Evolutionary conservation across 2,797 vertebrate species (phyloP).

Genomic region (Alca torda): DNA sequence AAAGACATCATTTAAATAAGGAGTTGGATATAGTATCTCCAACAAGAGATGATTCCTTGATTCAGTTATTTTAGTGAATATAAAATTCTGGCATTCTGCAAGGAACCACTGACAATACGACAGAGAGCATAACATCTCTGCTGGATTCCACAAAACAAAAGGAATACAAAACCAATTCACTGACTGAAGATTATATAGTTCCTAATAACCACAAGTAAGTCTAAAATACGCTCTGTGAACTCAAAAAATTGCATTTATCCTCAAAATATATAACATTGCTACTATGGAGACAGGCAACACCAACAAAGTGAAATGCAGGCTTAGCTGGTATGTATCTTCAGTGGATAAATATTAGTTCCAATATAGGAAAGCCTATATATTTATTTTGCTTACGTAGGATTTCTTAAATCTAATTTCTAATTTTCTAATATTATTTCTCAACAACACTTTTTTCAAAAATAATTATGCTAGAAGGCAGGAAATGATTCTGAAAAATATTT

Average conservation of each 20-base stretch:
- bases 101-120: background rate
- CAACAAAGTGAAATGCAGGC: background rate
- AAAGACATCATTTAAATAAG: background rate
- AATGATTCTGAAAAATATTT: background rate
- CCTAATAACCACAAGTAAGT: background rate
- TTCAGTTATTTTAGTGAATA: background rate
- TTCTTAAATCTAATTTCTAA: background rate
- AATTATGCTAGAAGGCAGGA: background rate
- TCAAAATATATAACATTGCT: background rate
- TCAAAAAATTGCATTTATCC: background rate
- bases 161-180: background rate
- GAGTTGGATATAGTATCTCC: background rate
- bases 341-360: background rate
- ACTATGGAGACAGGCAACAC: background rate
- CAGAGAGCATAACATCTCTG: background rate
- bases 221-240: background rate
- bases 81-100: background rate
- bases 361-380: background rate
- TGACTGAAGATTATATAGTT: background rate
- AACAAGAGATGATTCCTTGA: background rate
- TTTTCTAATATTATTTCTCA: background rate
- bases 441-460: background rate
- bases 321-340: background rate
- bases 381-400: background rate
- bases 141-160: background rate